A percentile compares a stretch with the other conserved stretches of the same genome.
Evolutionary conservation across 2,113 vertebrate species (phyloP).

Genomic region (Myxocyprinus asiaticus): DNA sequence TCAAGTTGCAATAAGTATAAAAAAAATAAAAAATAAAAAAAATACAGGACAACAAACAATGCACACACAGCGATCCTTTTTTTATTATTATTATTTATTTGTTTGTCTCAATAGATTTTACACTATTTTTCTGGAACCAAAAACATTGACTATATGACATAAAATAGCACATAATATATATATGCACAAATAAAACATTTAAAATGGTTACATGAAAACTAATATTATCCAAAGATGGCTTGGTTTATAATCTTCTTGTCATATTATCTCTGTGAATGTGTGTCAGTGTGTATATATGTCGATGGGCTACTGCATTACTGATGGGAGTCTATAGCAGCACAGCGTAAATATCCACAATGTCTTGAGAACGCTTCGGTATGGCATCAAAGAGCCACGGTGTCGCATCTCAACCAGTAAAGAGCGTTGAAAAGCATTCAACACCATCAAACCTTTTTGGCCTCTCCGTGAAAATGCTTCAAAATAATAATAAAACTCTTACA

Average conservation of each 20-base stretch:
- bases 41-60: neutral
- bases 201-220: constrained; percentile 72
- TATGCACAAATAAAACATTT: constrained; percentile 74
- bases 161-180: constrained; percentile 78
- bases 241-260: constrained; percentile 50
- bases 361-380: constrained; percentile 57
- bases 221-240: constrained; percentile 64
- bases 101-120: constrained; percentile 80
- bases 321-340: constrained; percentile 61
- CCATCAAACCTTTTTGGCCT: constrained; percentile 53
- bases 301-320: constrained; percentile 56
- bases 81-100: constrained; percentile 73
- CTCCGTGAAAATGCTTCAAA: constrained; percentile 35
- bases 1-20: no score
- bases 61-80: neutral
- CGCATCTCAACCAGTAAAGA: neutral
- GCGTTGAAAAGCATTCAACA: constrained; percentile 43
- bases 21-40: neutral
- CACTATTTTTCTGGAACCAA: constrained; percentile 78
- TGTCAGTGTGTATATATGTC: constrained; percentile 38
- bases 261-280: constrained; percentile 6
- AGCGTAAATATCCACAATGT: constrained; percentile 48
- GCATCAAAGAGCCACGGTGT: constrained; percentile 51
- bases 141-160: constrained; percentile 81
- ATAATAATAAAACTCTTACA: constrained; percentile 46